Conservation (phyloP, 2,888 invertebrate species). For the Dastarcus helophoroides region DNA sequence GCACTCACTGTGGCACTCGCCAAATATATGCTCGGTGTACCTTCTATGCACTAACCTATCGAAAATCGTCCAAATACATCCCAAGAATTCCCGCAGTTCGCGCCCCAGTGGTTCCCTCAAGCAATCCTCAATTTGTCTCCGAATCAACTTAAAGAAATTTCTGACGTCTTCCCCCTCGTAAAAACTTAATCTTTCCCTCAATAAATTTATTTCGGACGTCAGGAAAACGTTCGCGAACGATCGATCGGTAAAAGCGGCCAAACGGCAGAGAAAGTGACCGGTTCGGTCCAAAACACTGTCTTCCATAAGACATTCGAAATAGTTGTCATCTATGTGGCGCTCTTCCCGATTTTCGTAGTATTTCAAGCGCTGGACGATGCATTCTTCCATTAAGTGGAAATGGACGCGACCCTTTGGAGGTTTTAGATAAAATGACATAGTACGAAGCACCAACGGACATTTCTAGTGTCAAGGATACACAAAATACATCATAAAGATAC, state of each 20-base stretch:
- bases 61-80: too few species aligned
- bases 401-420: conserved; percentile 45
- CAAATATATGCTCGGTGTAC: too few species aligned
- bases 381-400: conserved; percentile 43
- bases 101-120: conserved; percentile 1
- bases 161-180: conserved; percentile 6
- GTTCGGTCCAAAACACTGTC: conserved; percentile 47
- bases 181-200: conserved; percentile 3
- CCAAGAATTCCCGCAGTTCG: not conserved
- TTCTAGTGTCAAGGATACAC: too few species aligned
- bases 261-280: conserved; percentile 47
- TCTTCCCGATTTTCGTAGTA: conserved; percentile 36
- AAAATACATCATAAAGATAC: too few species aligned
- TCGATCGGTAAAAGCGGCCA: conserved; percentile 30
- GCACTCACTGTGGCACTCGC: too few species aligned
- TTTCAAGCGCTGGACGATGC: conserved; percentile 40
- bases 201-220: conserved; percentile 29
- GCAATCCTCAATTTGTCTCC: conserved; percentile 7
- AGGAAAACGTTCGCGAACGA: conserved; percentile 33
- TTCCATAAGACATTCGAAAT: conserved; percentile 45
- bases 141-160: conserved; percentile 6
- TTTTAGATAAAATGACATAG: conserved; percentile 43
- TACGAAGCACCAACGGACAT: too few species aligned
- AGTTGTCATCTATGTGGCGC: conserved; percentile 29
- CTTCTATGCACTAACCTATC: too few species aligned